Base-by-base conservation (phyloP, 2,797 vertebrate genomes). In the Petrocephalus sullivani region DNA sequence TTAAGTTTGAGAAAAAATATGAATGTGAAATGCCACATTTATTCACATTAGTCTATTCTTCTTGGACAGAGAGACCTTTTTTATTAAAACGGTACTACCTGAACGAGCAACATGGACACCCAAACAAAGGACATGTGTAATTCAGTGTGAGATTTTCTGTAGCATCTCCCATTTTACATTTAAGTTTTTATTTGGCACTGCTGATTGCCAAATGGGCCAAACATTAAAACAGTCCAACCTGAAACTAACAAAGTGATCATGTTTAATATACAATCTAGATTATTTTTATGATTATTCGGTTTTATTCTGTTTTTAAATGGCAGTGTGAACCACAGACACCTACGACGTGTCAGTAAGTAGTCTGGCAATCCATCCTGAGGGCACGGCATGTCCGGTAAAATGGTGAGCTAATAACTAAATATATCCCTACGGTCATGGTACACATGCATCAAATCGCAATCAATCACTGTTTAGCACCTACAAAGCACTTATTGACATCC, bases 331-430 rank as follows among this genome's bases (percentile, higher is more conserved):
- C 46, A 84, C 8, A 84, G 81, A 84, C 81, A 54, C 81, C 81
- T 84, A 54, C 4, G 2, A 54, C 0, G 81, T 84, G 81, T 84
- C 49, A 53, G 75, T 84, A 84, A 54, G 81, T 84, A 21, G 5
- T 23, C 75, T 54, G 12, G 28, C 81, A 28, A 41, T 60, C 54
- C 19, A 28, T 60, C 41, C 56, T n/a, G 54, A 58, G 28, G 23
- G 54, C 54, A 33, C 53, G 33, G 28, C 3, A 58, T 28, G 85
- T 86, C 54, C 56, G 54, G 85, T 86, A 86, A 58, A 86, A 60
- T 4, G 12, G 54, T 86, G 54, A 86, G 85, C 28, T 37, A 86
- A 86, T 86, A 58, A 86, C 54, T 86, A 86, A 86, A 86, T 86
- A 86, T 86, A 86, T 60, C 85, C 54, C 54, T 58, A 58, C 33